Percentiles rank a stretch among this genome's conserved stretches.
These are phyloP conservation scores for Euglossa dilemma DNA, from an alignment of 1,140 invertebrate genomes.

Conservation along the genomic window DNA sequence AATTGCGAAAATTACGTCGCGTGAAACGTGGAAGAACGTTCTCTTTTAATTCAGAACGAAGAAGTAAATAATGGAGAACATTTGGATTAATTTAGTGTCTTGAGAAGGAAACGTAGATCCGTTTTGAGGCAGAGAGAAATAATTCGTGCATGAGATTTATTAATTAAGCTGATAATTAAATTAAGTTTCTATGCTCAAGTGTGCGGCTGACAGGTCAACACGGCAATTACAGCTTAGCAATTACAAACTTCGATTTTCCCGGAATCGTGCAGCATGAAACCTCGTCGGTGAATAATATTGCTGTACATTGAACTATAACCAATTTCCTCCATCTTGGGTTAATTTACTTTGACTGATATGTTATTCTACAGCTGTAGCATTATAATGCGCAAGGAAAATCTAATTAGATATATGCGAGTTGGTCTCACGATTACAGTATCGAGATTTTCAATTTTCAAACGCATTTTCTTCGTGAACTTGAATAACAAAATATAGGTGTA, in stretches of 20 bases:
- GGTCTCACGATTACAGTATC: no score
- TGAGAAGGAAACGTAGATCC: no score
- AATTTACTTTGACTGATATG: not conserved
- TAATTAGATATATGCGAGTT: no score
- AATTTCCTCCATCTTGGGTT: not conserved
- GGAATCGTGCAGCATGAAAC: not conserved
- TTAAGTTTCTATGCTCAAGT: not conserved
- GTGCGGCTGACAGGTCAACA: not conserved
- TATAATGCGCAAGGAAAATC: not conserved
- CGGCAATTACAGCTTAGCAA: not conserved
- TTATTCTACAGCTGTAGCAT: not conserved
- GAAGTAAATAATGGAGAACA: no score
- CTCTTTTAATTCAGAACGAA: no score
- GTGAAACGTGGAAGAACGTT: no score
- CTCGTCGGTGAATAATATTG: not conserved
- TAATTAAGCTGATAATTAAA: constrained; percentile 10
- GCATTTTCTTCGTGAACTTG: no score
- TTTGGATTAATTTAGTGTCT: no score
- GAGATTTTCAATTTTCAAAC: no score
- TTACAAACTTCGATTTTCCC: not conserved
- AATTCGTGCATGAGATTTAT: not conserved
- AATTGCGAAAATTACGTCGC: no score
- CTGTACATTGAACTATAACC: not conserved
- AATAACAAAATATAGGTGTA: no score
- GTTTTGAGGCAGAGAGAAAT: no score